phyloP scores from a whole-genome alignment of 2,113 vertebrate genomes.

The Gavialis gangeticus region DNA sequence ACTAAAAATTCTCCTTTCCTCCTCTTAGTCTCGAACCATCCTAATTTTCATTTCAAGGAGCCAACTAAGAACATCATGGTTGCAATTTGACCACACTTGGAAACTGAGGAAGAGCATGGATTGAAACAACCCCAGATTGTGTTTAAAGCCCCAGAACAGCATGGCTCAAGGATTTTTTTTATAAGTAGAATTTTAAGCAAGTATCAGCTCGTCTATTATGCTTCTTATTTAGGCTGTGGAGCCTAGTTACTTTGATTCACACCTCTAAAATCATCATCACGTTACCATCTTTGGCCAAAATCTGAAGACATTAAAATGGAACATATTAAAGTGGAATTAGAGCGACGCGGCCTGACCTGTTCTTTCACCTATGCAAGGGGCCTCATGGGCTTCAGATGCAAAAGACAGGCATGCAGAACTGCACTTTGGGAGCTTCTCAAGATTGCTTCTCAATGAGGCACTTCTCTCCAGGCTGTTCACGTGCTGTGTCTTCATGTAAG shows the following conservation, averaged over 20 bases:
- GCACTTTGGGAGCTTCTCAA: neutral
- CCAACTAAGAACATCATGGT: neutral
- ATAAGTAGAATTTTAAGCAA: too few relatives aligned
- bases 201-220: neutral
- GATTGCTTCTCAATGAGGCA: neutral
- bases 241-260: fast-evolving
- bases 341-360: neutral
- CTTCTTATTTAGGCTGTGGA: fast-evolving
- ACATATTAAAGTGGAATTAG: neutral
- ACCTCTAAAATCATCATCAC: neutral
- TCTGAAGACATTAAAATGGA: neutral
- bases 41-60: neutral
- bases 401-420: neutral
- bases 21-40: neutral
- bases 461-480: neutral
- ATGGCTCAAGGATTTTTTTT: neutral
- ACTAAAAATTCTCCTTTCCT: fast-evolving
- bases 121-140: fast-evolving
- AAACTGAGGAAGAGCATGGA: neutral
- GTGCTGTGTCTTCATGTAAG: neutral
- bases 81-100: neutral
- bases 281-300: neutral
- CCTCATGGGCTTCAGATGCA: neutral
- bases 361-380: neutral
- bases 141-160: fast-evolving